phyloP scores from a whole-genome alignment of 2,888 invertebrate genomes.

The Hemistola chrysoprasaria region DNA sequence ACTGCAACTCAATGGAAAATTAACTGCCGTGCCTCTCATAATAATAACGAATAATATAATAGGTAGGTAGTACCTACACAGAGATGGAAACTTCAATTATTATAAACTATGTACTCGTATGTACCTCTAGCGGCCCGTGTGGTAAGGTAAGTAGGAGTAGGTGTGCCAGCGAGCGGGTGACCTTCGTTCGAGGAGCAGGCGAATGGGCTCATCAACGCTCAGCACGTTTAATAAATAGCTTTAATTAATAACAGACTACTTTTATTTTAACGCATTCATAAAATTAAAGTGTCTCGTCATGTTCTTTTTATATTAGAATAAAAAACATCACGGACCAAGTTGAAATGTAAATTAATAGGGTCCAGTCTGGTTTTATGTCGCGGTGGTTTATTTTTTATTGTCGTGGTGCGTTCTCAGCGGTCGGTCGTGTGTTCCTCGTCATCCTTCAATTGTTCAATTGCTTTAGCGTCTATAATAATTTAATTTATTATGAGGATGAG shows the following conservation, averaged over 20 bases:
- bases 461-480: conserved; percentile 36
- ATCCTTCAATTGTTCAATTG: conserved; percentile 41
- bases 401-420: conserved; percentile 19
- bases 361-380: conserved; percentile 8
- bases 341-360: conserved; percentile 33
- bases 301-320: conserved; percentile 31
- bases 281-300: conserved; percentile 18
- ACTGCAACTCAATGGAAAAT: conserved; percentile 4
- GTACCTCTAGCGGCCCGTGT: conserved; percentile 35
- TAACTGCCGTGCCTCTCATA: background rate
- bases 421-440: conserved; percentile 20
- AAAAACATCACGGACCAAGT: conserved; percentile 30
- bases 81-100: conserved; percentile 14
- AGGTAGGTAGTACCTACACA: background rate
- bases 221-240: conserved; percentile 51
- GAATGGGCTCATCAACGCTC: conserved; percentile 67
- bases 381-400: conserved; percentile 24
- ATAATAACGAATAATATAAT: conserved; percentile 9
- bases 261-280: conserved; percentile 43
- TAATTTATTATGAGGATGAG: conserved; percentile 34
- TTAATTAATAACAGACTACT: conserved; percentile 44
- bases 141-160: conserved; percentile 51
- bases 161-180: conserved; percentile 58
- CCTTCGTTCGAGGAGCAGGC: conserved; percentile 61
- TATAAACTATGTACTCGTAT: conserved; percentile 23